Evolutionary conservation across 2,888 invertebrate species (phyloP).

Genomic region (Pycnomerus fuliginosus): DNA sequence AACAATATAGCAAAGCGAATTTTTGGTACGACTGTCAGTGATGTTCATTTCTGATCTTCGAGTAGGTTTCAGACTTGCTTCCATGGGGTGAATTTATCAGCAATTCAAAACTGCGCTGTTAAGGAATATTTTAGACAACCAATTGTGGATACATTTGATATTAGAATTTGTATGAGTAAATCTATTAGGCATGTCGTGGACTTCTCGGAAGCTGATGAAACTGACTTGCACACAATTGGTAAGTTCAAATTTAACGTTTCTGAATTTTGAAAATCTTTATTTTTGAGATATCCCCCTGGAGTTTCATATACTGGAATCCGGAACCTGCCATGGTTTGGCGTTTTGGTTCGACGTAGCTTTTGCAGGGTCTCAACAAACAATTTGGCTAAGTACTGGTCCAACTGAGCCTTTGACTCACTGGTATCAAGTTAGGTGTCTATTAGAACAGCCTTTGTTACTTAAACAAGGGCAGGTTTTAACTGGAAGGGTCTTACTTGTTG

Average conservation of each 20-base stretch:
- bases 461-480: conserved; percentile 90
- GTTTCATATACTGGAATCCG: conserved; percentile 89
- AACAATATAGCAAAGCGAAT: conserved; percentile 97
- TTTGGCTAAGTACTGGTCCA: conserved; percentile 97
- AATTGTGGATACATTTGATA: conserved; percentile 97
- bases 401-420: conserved; percentile 98
- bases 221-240: conserved; percentile 88
- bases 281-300: conserved; percentile 82
- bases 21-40: conserved; percentile 70
- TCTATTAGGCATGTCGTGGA: conserved; percentile 92
- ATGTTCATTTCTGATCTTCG: neutral
- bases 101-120: conserved; percentile 88
- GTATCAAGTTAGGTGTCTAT: conserved; percentile 96
- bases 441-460: conserved; percentile 91
- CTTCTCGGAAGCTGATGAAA: conserved; percentile 88
- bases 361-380: conserved; percentile 82
- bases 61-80: conserved; percentile 89
- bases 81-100: conserved; percentile 94
- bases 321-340: conserved; percentile 94
- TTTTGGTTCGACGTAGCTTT: conserved; percentile 99
- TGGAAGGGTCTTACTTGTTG: conserved; percentile 83
- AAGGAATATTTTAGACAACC: conserved; percentile 98
- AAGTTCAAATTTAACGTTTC: conserved; percentile 20
- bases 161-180: conserved; percentile 94
- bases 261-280: conserved; percentile 1